Evolutionary conservation across 2,797 vertebrate species (phyloP).

Genomic region (Aulostomus chinensis): DNA sequence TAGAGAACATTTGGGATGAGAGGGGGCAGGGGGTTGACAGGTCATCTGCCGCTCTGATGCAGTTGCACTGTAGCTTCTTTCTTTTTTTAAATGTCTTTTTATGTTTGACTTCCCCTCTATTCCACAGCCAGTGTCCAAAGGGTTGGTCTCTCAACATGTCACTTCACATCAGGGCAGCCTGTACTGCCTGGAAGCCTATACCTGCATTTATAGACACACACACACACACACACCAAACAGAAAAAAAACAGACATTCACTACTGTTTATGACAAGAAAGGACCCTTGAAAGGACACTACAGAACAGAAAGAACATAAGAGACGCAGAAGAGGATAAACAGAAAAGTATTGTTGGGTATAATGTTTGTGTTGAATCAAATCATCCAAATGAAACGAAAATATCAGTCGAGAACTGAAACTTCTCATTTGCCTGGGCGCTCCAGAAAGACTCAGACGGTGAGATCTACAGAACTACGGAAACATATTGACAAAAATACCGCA

Average conservation of each 20-base stretch:
- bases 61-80: conserved; percentile 21
- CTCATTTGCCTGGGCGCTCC: too few relatives aligned
- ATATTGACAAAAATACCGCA: too few relatives aligned
- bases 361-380: too few relatives aligned
- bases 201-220: conserved; percentile 55
- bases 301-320: conserved; percentile 7
- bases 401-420: too few relatives aligned
- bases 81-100: conserved; percentile 37
- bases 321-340: not conserved
- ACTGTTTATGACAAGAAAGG: conserved; percentile 31
- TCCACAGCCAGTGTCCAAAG: conserved; percentile 55
- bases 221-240: conserved; percentile 3
- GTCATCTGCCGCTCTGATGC: conserved; percentile 54
- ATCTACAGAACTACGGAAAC: too few relatives aligned
- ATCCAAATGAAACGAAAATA: too few relatives aligned
- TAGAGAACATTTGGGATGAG: conserved; percentile 31
- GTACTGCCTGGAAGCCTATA: conserved; percentile 47
- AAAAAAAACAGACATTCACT: conserved; percentile 2
- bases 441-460: too few relatives aligned
- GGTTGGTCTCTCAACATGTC: conserved; percentile 61
- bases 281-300: conserved; percentile 34
- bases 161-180: conserved; percentile 58
- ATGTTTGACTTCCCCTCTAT: conserved; percentile 30
- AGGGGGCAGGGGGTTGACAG: not conserved
- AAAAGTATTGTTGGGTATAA: too few relatives aligned